Evolutionary conservation across 2,888 invertebrate species (phyloP), one percentile per base, ranked within the genome.

Genomic region (Drosophila percnosoma): DNA sequence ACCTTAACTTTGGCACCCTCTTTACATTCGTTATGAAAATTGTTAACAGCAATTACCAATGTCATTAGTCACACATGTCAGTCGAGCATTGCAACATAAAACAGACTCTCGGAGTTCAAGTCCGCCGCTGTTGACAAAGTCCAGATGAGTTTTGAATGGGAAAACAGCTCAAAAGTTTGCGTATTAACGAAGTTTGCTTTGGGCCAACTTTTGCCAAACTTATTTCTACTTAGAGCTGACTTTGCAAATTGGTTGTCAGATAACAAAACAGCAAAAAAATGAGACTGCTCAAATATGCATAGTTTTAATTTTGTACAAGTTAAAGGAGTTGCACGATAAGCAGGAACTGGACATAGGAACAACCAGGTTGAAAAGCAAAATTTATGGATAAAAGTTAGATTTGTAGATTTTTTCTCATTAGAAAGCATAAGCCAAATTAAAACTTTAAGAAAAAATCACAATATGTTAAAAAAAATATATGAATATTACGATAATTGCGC

Each of bases 41-140:
- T 80, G 87, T 72, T 68, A 71, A 57, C 75, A 74, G 58, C 72
- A 83, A 89, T 89, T 86, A 70, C 75, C 69, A 68, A 61, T 78
- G 73, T 68, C 81, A 73, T 78, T 89, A 75, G 75, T 74, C 78
- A 75, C 61, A 66, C 38, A 80, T 58, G 77, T 65, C 59, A 55
- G 42, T 13, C 18, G 42, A 5, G 45, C 31, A 24, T 4, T 45
- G 29, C 29, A 49, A 2, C 29, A 15, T n/a, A 29, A 18, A 36
- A n/a, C 21, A 59, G 34, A 45, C 38, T 57, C n/a, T n/a, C 51
- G 18, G 15, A 49, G 31, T 29, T 31, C 15, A 48, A 63, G 34
- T 55, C 55, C 55, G 53, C 31, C 53, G 4, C 27, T 59, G 42
- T 51, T 68, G 57, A 68, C 68, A 74, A 75, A 58, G 78, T 58